Base-by-base conservation (phyloP, 2,888 invertebrate genomes). In the Lacanobia wlatinum region DNA sequence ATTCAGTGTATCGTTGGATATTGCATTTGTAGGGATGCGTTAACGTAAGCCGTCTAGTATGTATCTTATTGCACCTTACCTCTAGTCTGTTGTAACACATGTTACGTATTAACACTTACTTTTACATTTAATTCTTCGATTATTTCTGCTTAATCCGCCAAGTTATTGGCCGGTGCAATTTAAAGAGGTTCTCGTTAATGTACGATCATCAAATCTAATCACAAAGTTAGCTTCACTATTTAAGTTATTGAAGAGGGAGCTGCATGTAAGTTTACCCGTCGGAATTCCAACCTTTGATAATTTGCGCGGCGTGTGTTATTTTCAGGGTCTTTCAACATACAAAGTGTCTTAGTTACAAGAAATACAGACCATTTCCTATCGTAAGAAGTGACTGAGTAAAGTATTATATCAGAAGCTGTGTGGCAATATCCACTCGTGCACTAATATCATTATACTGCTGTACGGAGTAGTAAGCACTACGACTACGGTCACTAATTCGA, bases 1-100 rank as follows among this genome's bases (percentile, higher is more conserved):
- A 23, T 70, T 67, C 73, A 52, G 18, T 71, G 61, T 81, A 69
- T 75, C 52, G 76, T 78, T 76, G 78, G 56, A 73, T 73, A 81
- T 66, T 86, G 89, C 90, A 90, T 86, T 90, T 88, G 80, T 90
- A 90, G 43, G 90, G 89, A 77, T 89, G 84, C 90, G 70, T 76
- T 72, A 78, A 76, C 69, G 74, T 76, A 65, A 82, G 76, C 79
- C 56, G 69, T 66, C 77, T 82, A 74, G 82, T 88, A 82, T 87
- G 82, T 88, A 82, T 87, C 81, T 83, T 74, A 81, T 87, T 87
- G 81, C 84, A 86, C 64, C 66, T 78, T 75, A 50, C 61, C 55
- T 55, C 76, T 83, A 66, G 70, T 70, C 38, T 53, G 52, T 79
- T 83, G 73, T 58, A 70, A 68, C 53, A 70, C 67, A 73, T 63